Evolutionary conservation across 1,140 invertebrate genomes (phyloP).

Genomic region (Cotesia glomerata): DNA sequence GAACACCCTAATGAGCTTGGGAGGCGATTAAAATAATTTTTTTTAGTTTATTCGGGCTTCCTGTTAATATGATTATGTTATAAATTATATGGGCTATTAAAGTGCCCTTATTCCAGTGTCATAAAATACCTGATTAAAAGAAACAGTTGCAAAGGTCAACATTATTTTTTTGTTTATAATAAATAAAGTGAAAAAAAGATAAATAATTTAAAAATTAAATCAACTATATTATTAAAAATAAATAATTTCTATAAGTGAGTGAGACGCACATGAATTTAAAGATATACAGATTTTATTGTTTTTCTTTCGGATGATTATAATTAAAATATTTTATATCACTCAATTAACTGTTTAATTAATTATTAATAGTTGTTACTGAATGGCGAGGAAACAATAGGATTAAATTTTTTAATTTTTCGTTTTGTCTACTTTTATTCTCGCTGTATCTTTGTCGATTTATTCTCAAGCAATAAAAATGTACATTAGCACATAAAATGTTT

Average conservation of each 20-base stretch:
- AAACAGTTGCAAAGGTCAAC: neutral
- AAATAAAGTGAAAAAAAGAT: neutral
- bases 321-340: too few species aligned
- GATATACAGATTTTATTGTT: too few species aligned
- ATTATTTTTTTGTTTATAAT: neutral
- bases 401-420: slow-evolving; percentile 23
- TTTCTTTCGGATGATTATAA: too few species aligned
- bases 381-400: neutral
- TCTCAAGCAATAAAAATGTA: slow-evolving; percentile 63
- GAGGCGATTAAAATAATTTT: slow-evolving; percentile 39
- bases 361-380: neutral
- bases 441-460: slow-evolving; percentile 59
- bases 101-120: slow-evolving; percentile 10
- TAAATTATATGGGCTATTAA: slow-evolving; percentile 7
- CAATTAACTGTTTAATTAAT: too few species aligned
- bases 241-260: too few species aligned
- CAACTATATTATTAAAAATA: too few species aligned
- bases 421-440: slow-evolving; percentile 43
- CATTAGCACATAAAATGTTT: slow-evolving; percentile 57
- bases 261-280: too few species aligned
- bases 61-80: neutral
- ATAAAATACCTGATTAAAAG: neutral
- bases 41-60: slow-evolving; percentile 8
- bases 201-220: too few species aligned
- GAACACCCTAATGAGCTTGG: slow-evolving; percentile 63